These are phyloP conservation scores for Bambusicola thoracicus DNA, from an alignment of 2,113 vertebrate species.

Conservation along the genomic window DNA sequence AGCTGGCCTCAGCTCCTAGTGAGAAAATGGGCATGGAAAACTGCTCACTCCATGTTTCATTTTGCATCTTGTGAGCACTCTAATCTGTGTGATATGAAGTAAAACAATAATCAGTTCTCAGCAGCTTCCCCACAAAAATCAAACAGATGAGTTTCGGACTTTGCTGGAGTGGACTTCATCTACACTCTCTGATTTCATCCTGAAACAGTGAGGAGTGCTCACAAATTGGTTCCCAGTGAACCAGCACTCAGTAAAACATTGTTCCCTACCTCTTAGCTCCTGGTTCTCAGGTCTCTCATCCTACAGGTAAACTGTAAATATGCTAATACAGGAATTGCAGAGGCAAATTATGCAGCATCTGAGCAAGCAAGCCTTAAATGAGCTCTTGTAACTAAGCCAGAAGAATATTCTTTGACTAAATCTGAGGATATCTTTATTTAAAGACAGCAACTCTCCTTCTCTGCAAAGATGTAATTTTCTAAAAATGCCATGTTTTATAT, in stretches of 20 bases:
- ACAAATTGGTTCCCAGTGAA: neutral
- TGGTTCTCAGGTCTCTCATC: neutral
- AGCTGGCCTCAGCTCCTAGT: neutral
- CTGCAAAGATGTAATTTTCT: neutral
- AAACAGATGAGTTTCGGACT: neutral
- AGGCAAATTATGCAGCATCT: neutral
- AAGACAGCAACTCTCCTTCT: neutral
- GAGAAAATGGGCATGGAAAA: neutral
- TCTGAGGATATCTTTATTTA: neutral
- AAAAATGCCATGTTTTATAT: neutral
- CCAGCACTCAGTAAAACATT: neutral
- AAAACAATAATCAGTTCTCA: neutral
- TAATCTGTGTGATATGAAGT: neutral
- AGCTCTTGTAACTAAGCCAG: neutral
- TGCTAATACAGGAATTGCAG: neutral
- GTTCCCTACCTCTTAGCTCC: neutral
- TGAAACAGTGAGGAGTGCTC: neutral
- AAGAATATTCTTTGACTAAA: neutral
- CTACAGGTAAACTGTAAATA: neutral
- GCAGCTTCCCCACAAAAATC: neutral
- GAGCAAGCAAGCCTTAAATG: neutral
- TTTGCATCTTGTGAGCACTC: neutral
- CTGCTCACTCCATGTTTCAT: neutral
- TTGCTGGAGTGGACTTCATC: neutral
- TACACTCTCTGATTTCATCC: neutral